These are phyloP conservation scores for Herpailurus yagouaroundi DNA, from an alignment of 2,113 vertebrate genomes.

Conservation along the genomic window DNA sequence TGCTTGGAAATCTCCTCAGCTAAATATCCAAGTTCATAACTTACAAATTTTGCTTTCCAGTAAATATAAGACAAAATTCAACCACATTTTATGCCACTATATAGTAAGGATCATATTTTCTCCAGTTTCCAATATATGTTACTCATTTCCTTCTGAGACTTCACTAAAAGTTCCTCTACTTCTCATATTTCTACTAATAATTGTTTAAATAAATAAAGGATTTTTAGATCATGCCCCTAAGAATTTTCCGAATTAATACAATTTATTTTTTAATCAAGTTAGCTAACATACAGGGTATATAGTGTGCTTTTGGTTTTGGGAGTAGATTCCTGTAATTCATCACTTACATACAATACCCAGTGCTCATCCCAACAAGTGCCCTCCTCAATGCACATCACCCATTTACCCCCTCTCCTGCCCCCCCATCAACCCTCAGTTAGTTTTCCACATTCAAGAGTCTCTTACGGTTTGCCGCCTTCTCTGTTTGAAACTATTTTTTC, in stretches of 20 bases:
- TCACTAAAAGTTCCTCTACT: background rate
- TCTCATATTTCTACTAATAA: background rate
- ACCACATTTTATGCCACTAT: background rate
- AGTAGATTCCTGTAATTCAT: no score
- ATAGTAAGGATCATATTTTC: background rate
- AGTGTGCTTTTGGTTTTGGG: no score
- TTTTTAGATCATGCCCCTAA: background rate
- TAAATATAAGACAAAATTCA: background rate
- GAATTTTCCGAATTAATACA: background rate
- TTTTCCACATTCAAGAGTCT: no score
- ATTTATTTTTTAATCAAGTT: no score
- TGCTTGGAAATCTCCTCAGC: background rate
- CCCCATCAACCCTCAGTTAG: no score
- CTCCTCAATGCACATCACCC: no score
- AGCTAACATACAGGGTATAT: no score
- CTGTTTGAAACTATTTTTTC: no score
- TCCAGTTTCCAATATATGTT: background rate
- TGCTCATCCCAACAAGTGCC: no score
- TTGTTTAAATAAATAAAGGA: background rate
- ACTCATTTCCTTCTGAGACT: background rate
- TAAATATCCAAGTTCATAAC: background rate
- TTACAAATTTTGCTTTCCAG: background rate
- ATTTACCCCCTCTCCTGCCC: no score
- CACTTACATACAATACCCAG: no score
- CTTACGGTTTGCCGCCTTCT: no score